Evolutionary conservation across 1,140 invertebrate genomes (phyloP), one percentile per base, ranked within the genome.

Genomic region (Lepeophtheirus salmonis): DNA sequence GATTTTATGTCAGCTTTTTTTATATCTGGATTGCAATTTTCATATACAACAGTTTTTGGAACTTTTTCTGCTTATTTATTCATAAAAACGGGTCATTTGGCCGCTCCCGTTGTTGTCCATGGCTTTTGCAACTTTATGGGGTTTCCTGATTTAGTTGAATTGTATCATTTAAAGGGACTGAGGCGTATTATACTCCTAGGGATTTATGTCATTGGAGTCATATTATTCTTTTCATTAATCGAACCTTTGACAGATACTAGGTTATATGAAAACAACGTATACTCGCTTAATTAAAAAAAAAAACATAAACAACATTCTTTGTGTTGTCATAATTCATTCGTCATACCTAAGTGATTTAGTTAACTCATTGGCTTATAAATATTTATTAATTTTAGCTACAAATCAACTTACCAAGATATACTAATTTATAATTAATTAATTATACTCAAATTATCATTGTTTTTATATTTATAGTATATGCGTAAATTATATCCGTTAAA

Each of bases 91-190:
- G 88, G 89, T 60, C 89, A 95, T 69, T 79, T 94, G 67, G 74
- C 82, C 16, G 86, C 89, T 10, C 83, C 87, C n/a, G 80, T 94
- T 64, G 68, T 89, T 13, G 88, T 81, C 3, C 91, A 95, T 70
- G 83, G 86, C 1, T 92, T 95, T 70, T 96, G 90, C 70, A 95
- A 96, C 73, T 83, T 89, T 69, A 94, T 96, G 86, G 91, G 90
- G 21, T 84, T 95, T 66, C 90, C 90, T 0, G 86, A 92, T 69
- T 76, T 95, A 63, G 74, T 75, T 2, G 86, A 89, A 69, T 74
- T 94, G 2, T 68, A 78, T 24, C 22, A 57, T 57, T n/a, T n/a
- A 41, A 18, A 51, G 17, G 13, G 13, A 17, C 12, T n/a, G 50
- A 51, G 18, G 18, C 50, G 50, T 12, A 6, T 51, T 6, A 12